Base-by-base conservation (phyloP, 1,140 invertebrate genomes). In the Maconellicoccus hirsutus region DNA sequence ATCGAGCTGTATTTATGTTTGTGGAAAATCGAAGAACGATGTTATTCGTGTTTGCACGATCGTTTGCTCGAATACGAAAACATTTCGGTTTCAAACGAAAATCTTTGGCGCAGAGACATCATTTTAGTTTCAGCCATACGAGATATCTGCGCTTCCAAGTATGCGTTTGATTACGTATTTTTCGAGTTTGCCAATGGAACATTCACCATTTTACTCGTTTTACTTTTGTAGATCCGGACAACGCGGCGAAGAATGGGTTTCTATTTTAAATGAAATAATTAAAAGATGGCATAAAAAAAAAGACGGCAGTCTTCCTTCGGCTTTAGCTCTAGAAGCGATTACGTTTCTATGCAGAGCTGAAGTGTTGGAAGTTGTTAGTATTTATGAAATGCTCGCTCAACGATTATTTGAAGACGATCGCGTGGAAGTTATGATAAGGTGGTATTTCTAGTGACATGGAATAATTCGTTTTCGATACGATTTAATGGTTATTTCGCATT, bases 171-270 rank as follows among this genome's bases (percentile, higher is more conserved):
- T n/a, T n/a, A n/a, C n/a, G n/a, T n/a, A n/a, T n/a, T n/a, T n/a
- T n/a, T n/a, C n/a, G n/a, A n/a, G n/a, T n/a, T n/a, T n/a, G n/a
- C n/a, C n/a, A n/a, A n/a, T n/a, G n/a, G n/a, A 33, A 6, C 29
- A 3, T 3, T 33, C 29, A 33, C 29, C 29, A 33, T 33, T 33
- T 33, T 12, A 33, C 3, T 33, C 12, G 10, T 52, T 16, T 52
- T 52, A 52, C 14, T 52, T 52, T 14, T 52, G n/a, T 16, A 52
- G 42, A 16, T 16, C 42, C n/a, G 6, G n/a, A 8, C 4, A 52
- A 52, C n/a, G n/a, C n/a, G 42, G 42, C 42, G n/a, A 52, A 52
- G 42, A 52, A 52, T 52, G 42, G 42, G n/a, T 52, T 52, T 52
- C 42, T 16, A 16, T 52, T 16, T 52, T 52, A 16, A 52, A 52